phyloP scores from a whole-genome alignment of 64 coral and sea anemone species.

The Montipora cactus region DNA sequence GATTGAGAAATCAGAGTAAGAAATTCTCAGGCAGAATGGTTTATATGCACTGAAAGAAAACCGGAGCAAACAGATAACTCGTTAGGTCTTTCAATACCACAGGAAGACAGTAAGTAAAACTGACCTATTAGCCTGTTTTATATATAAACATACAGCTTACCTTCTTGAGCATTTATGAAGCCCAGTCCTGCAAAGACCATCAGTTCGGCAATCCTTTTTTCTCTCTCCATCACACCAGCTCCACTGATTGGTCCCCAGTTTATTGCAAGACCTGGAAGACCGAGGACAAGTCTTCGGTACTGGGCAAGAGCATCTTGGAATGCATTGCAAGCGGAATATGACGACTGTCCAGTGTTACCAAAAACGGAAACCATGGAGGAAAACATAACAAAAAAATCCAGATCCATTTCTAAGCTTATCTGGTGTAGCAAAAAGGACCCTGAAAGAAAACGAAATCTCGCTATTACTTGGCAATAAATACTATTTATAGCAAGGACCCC shows the following conservation, averaged over 20 bases:
- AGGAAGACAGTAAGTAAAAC: no score
- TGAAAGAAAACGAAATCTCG: background rate
- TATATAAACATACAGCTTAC: no score
- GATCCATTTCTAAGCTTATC: conserved; percentile 64
- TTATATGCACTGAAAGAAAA: no score
- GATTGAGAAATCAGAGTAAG: no score
- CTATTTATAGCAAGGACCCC: no score
- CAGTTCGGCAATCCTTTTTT: conserved; percentile 42
- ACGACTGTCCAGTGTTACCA: conserved; percentile 57
- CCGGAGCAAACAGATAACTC: no score
- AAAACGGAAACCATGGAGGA: conserved; percentile 68
- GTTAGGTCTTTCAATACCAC: no score
- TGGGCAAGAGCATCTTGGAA: conserved; percentile 72
- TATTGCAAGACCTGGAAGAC: conserved; percentile 72
- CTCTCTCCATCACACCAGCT: conserved; percentile 70
- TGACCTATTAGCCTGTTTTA: no score
- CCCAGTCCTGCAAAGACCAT: conserved; percentile 29
- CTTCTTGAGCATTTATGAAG: conserved; percentile 41
- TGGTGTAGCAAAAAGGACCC: conserved; percentile 75
- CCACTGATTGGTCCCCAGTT: conserved; percentile 88
- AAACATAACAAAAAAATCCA: conserved; percentile 88
- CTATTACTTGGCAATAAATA: no score
- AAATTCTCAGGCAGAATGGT: no score
- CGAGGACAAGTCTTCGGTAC: conserved; percentile 71
- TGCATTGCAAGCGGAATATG: conserved; percentile 74